Evolutionary conservation across 2,888 invertebrate species (phyloP).

Genomic region (Agriopis leucophaearia): DNA sequence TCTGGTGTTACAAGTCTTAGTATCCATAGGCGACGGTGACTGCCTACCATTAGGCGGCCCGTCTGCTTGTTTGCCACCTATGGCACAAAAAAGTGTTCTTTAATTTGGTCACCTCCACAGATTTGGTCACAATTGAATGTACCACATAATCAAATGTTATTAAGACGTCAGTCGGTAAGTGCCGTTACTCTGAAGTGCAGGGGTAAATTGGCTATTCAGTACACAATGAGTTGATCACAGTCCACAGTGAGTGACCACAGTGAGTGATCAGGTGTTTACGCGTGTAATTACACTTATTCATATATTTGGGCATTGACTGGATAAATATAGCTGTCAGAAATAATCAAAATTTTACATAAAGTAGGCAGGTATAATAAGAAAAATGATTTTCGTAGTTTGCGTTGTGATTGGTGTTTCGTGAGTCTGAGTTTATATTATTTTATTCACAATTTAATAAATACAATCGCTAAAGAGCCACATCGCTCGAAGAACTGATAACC

Average conservation of each 20-base stretch:
- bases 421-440: too few species aligned
- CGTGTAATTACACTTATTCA: slow-evolving; percentile 68
- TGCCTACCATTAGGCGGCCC: too few species aligned
- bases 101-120: not conserved
- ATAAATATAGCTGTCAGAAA: slow-evolving; percentile 33
- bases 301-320: slow-evolving; percentile 40
- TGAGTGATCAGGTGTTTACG: slow-evolving; percentile 57
- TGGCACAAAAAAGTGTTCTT: too few species aligned
- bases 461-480: too few species aligned
- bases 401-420: not conserved
- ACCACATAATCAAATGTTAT: slow-evolving; percentile 35
- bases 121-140: not conserved
- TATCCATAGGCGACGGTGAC: too few species aligned
- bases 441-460: too few species aligned
- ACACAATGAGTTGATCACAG: slow-evolving; percentile 51
- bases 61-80: too few species aligned
- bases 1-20: too few species aligned
- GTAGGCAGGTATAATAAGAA: not conserved
- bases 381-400: slow-evolving; percentile 23
- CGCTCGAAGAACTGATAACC: too few species aligned
- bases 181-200: slow-evolving; percentile 55
- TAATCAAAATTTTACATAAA: slow-evolving; percentile 27
- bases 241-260: slow-evolving; percentile 37
- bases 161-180: slow-evolving; percentile 46
- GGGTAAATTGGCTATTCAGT: slow-evolving; percentile 75